A percentile compares a stretch with the other conserved stretches of the same genome.
These are phyloP conservation scores for Xanthia togata DNA, from an alignment of 2,888 invertebrate genomes.

Conservation along the genomic window DNA sequence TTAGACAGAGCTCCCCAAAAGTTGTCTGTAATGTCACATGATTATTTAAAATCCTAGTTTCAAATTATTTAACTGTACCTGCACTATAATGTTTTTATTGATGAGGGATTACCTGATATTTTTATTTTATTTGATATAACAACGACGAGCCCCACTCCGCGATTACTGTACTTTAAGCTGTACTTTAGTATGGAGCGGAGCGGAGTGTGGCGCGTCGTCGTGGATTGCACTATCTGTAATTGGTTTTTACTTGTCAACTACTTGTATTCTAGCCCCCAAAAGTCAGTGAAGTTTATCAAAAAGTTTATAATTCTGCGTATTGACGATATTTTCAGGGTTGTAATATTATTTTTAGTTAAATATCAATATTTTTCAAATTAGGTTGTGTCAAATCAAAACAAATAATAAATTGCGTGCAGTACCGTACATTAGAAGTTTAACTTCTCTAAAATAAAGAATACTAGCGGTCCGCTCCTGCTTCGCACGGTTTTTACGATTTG, in stretches of 20 bases:
- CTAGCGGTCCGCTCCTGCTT: no score
- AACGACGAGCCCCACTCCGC: no score
- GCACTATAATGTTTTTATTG: background rate
- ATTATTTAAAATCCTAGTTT: background rate
- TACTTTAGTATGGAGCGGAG: no score
- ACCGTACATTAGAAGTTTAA: no score
- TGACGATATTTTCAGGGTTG: background rate
- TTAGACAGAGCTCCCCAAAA: background rate
- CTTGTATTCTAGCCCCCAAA: background rate
- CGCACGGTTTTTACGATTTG: no score
- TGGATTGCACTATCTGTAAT: no score
- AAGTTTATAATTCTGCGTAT: background rate
- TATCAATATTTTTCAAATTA: background rate
- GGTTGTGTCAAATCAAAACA: background rate
- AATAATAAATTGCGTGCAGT: background rate
- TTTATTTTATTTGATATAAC: background rate
- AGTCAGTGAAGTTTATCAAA: background rate
- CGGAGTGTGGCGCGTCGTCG: no score
- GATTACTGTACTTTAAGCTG: no score
- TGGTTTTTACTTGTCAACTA: background rate
- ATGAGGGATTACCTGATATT: background rate
- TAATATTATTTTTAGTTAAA: background rate
- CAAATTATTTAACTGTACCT: background rate
- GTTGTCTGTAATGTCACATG: background rate
- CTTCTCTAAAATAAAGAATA: no score